Conservation (phyloP, 2,113 vertebrate species). For the Alectura lathami region DNA sequence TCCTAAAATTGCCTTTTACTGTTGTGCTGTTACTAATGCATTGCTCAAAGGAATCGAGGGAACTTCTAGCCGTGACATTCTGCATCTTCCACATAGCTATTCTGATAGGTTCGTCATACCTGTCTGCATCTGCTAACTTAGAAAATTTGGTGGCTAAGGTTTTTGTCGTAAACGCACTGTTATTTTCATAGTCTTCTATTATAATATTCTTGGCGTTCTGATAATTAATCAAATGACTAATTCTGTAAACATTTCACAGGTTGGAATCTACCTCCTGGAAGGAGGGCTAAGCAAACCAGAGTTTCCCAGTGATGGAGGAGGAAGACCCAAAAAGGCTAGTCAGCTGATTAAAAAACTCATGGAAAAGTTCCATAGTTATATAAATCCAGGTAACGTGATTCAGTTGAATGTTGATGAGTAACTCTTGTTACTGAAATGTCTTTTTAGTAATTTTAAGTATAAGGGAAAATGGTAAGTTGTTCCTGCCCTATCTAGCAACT, state of each 20-base stretch:
- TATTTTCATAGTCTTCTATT: not conserved
- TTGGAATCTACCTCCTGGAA: constrained; percentile 92
- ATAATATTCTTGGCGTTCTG: not conserved
- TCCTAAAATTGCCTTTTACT: not conserved
- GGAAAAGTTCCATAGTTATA: constrained; percentile 90
- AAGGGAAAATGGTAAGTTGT: not conserved
- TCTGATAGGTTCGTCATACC: not conserved
- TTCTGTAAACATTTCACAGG: constrained; percentile 70
- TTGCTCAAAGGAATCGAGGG: not conserved
- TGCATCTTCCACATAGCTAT: not conserved
- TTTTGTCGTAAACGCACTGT: not conserved
- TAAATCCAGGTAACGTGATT: constrained; percentile 84
- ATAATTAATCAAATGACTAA: not conserved
- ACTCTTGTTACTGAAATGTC: not conserved
- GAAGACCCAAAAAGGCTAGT: constrained; percentile 91
- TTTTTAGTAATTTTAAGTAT: not conserved
- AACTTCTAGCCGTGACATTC: not conserved
- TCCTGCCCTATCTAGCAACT: not conserved
- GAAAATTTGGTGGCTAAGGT: not conserved
- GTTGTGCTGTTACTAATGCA: not conserved
- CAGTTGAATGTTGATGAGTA: not conserved
- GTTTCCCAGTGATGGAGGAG: constrained; percentile 89
- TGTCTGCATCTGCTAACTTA: not conserved
- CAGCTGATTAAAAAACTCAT: constrained; percentile 93
- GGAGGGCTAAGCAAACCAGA: constrained; percentile 87